These are phyloP conservation scores for Vimba vimba DNA, from an alignment of 2,113 vertebrate genomes.

Conservation along the genomic window DNA sequence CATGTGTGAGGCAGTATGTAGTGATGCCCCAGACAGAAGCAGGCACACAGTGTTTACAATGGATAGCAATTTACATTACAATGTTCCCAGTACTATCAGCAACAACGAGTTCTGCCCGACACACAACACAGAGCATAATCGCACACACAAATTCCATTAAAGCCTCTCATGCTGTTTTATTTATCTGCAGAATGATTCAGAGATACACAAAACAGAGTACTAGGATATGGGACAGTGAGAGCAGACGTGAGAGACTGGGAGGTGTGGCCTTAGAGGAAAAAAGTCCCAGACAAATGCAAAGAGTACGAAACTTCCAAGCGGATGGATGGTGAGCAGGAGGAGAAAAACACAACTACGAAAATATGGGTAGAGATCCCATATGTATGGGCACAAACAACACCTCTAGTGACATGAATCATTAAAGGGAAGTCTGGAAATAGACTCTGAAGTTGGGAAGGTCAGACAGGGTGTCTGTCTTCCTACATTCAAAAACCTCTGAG, in stretches of 20 bases:
- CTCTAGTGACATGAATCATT: constrained; percentile 65
- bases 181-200: background rate
- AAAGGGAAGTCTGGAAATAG: constrained; percentile 57
- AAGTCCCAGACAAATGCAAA: constrained; percentile 24
- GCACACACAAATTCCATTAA: background rate
- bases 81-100: background rate
- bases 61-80: constrained; percentile 12
- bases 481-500: constrained; percentile 47
- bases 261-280: constrained; percentile 49
- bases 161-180: background rate
- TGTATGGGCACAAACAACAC: constrained; percentile 69
- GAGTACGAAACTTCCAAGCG: constrained; percentile 15
- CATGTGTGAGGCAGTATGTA: background rate
- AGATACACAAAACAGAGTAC: background rate
- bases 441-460: constrained; percentile 49
- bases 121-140: constrained; percentile 13
- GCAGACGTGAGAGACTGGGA: background rate
- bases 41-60: constrained; percentile 22
- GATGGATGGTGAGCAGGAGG: constrained; percentile 22
- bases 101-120: background rate
- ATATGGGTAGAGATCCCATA: constrained; percentile 66
- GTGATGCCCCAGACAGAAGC: background rate
- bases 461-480: constrained; percentile 8
- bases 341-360: constrained; percentile 61
- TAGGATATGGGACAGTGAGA: background rate